These are phyloP conservation scores for Silurus meridionalis DNA, from an alignment of 2,113 vertebrate genomes.

Conservation along the genomic window DNA sequence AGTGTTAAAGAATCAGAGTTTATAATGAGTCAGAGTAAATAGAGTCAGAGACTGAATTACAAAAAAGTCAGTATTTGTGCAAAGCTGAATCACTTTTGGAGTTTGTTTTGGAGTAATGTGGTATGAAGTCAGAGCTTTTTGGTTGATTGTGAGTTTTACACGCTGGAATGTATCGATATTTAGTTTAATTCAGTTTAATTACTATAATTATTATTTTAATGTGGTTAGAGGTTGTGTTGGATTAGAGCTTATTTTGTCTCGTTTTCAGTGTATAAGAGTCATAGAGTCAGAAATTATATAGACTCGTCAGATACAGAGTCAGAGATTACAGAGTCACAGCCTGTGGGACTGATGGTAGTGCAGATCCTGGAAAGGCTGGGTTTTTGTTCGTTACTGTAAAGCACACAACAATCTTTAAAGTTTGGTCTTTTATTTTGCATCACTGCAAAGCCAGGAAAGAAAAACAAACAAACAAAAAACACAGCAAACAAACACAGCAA, in stretches of 20 bases:
- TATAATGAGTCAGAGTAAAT: background rate
- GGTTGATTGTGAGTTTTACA: background rate
- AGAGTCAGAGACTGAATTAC: background rate
- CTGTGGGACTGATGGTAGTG: too few species aligned
- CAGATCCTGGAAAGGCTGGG: background rate
- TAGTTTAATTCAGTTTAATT: too few species aligned
- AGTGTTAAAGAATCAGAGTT: background rate
- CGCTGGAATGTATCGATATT: background rate
- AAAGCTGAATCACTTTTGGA: background rate
- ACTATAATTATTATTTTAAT: too few species aligned
- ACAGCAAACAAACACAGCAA: background rate
- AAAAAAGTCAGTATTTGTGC: background rate
- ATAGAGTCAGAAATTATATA: background rate
- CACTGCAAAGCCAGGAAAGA: background rate
- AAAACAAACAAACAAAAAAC: conserved; percentile 12
- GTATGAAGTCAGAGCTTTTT: too few species aligned
- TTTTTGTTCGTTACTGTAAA: background rate
- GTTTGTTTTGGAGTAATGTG: too few species aligned
- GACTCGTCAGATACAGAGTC: background rate
- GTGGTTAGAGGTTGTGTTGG: background rate
- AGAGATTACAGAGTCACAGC: background rate
- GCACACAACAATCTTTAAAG: background rate
- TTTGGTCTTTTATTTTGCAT: background rate
- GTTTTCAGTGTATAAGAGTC: background rate
- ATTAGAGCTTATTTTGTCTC: background rate